Percentiles rank a stretch among this genome's conserved stretches.
These are phyloP conservation scores for Globicephala melas DNA, from an alignment of 2,113 vertebrate species.

Conservation along the genomic window DNA sequence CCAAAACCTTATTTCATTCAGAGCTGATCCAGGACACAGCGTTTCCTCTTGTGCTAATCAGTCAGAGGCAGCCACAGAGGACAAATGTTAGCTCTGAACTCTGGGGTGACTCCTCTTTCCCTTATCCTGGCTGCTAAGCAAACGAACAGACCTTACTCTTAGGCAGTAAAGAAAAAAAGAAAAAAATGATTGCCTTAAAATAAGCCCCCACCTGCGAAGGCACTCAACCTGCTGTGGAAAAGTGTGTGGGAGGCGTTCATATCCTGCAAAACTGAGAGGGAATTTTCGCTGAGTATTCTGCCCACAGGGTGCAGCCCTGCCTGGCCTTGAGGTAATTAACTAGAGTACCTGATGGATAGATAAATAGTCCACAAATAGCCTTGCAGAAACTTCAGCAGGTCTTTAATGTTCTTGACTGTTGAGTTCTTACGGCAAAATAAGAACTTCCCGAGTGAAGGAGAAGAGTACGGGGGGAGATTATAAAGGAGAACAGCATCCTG, in stretches of 20 bases:
- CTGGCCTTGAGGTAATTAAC: constrained; percentile 32
- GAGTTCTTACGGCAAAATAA: background rate
- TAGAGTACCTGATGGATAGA: background rate
- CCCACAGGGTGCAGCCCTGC: background rate
- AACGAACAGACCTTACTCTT: background rate
- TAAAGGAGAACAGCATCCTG: background rate
- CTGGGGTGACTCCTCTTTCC: background rate
- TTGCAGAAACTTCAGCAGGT: background rate
- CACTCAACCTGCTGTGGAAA: background rate
- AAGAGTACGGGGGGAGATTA: background rate
- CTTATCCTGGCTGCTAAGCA: background rate
- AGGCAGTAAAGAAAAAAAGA: background rate
- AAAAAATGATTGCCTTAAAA: constrained; percentile 24
- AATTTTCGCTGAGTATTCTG: background rate
- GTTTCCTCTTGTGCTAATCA: background rate
- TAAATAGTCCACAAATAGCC: background rate
- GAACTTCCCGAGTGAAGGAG: background rate
- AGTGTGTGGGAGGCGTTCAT: background rate
- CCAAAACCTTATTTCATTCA: background rate
- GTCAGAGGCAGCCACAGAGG: background rate
- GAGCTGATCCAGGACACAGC: background rate
- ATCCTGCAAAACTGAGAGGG: background rate
- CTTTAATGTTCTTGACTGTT: background rate
- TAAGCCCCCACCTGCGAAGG: background rate
- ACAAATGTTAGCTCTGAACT: background rate